These are phyloP conservation scores for Forbesichthys papilliferus DNA, from an alignment of 2,113 vertebrate species.

Conservation along the genomic window DNA sequence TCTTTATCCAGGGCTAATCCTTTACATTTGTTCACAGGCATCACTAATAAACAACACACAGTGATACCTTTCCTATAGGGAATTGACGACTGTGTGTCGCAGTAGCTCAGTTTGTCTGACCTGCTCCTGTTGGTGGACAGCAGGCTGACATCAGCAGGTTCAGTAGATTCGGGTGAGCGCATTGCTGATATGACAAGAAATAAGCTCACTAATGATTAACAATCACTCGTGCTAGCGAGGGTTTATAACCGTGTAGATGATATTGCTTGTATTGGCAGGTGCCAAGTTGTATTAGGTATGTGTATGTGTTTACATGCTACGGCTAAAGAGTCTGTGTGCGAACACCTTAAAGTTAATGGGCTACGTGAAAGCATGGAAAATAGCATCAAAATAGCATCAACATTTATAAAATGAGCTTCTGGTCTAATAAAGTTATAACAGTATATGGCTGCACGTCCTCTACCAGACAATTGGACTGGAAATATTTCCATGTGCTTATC, in stretches of 20 bases:
- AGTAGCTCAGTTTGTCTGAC: too few species aligned
- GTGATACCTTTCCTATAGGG: neutral
- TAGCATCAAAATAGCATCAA: constrained; percentile 16
- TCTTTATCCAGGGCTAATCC: neutral
- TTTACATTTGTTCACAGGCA: neutral
- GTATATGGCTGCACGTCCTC: constrained; percentile 22
- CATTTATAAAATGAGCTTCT: constrained; percentile 35
- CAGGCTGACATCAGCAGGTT: constrained; percentile 30
- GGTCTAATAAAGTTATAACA: neutral
- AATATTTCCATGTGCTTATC: constrained; percentile 20
- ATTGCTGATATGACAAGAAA: constrained; percentile 25
- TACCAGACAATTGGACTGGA: constrained; percentile 28
- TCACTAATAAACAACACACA: neutral
- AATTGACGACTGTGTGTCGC: neutral
- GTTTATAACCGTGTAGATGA: neutral
- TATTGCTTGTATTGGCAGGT: too few species aligned
- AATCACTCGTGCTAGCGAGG: neutral
- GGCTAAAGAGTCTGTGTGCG: too few species aligned
- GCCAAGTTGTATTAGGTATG: too few species aligned
- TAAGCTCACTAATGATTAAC: constrained; percentile 35
- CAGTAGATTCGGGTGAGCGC: constrained; percentile 1
- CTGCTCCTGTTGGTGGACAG: constrained; percentile 7
- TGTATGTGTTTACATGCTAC: too few species aligned
- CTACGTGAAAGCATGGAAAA: neutral
- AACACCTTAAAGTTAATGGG: too few species aligned